Evolutionary conservation across 2,888 invertebrate genomes (phyloP), one percentile per base, ranked within the genome.

Genomic region (Cremastinae sp.): DNA sequence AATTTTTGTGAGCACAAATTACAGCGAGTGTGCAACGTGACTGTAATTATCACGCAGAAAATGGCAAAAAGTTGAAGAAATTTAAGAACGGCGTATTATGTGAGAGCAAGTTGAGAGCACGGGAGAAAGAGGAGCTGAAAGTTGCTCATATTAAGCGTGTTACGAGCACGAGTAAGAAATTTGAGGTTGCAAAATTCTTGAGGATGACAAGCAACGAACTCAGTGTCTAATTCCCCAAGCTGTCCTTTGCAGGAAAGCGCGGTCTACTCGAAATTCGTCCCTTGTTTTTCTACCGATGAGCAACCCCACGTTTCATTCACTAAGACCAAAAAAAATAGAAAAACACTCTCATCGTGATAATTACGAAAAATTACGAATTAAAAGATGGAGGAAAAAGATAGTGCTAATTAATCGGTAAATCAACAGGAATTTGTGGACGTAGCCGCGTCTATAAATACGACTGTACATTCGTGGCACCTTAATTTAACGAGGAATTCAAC

Each of bases 141-240:
- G 56, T 28, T 56, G 35, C 8, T 37, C 5, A 14, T 56, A 12
- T 28, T 56, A 3, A 10, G 18, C 7, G 56, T 10, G 12, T 18
- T 56, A 18, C 8, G 1, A 37, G 56, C 56, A 1, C 37, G 16
- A 56, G 56, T 37, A 56, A 56, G 56, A 56, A 56, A 56, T 56
- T 39, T 56, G 37, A 39, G 16, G 37, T 7, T 35, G 28, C 35
- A 18, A 56, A 56, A 12, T 56, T 56, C 18, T 35, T 37, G 16
- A 5, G 5, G 2, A 28, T 37, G 39, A 37, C 56, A 56, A 16
- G 9, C 7, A n/a, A n/a, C n/a, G 8, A 56, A 10, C 39, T 37
- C 16, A 8, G 56, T 16, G 16, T 37, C 37, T 56, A 39, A 56
- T 56, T 56, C 28, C 28, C 28, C 56, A 37, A 56, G 10, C 56